Conservation (phyloP, 2,888 invertebrate species). For the Xanthorhoe spadicearia region DNA sequence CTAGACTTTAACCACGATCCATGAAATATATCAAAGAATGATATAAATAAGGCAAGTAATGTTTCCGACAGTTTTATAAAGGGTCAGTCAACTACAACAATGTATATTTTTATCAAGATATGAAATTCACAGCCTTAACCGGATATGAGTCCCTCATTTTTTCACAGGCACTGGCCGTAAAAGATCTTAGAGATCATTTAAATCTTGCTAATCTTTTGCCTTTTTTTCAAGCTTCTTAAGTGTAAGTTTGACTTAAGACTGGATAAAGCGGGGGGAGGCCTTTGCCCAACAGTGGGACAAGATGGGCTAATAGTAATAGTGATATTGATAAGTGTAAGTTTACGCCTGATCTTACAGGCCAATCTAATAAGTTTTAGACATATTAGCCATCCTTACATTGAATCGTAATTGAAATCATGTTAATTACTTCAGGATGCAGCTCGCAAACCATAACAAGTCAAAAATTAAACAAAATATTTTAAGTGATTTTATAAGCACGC, state of each 20-base stretch:
- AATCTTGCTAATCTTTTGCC: neutral
- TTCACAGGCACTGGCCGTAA: neutral
- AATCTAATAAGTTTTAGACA: too few relatives aligned
- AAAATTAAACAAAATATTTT: slow-evolving; percentile 7
- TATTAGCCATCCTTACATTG: too few relatives aligned
- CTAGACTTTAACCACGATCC: neutral
- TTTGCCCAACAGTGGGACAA: too few relatives aligned
- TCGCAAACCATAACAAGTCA: neutral
- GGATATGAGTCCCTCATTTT: neutral
- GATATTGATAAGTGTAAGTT: too few relatives aligned
- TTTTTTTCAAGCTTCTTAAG: too few relatives aligned
- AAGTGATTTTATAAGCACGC: slow-evolving; percentile 14
- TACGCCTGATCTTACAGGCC: too few relatives aligned
- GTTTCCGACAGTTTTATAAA: slow-evolving; percentile 2
- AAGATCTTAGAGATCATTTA: neutral
- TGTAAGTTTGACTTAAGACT: too few relatives aligned
- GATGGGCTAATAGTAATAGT: too few relatives aligned
- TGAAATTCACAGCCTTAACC: neutral
- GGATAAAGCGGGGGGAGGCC: too few relatives aligned
- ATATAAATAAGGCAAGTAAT: neutral
- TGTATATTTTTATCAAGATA: neutral
- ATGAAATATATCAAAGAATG: neutral
- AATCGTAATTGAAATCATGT: too few relatives aligned
- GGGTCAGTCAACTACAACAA: neutral
- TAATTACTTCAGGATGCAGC: neutral